These are phyloP conservation scores for Parnassius orleans DNA, from an alignment of 2,888 invertebrate species.

Conservation along the genomic window DNA sequence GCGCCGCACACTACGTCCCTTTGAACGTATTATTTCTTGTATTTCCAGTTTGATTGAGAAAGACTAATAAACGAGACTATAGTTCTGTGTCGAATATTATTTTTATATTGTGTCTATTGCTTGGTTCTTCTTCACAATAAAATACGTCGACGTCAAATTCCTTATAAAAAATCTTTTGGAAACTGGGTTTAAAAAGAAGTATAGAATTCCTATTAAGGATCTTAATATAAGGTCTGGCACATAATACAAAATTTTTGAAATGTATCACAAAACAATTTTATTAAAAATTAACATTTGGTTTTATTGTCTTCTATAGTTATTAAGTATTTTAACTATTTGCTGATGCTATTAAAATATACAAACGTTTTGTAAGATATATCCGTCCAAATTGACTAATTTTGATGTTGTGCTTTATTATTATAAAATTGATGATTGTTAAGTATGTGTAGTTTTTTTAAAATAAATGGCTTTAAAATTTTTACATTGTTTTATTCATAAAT, in stretches of 20 bases:
- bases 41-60: neutral
- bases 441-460: conserved; percentile 23
- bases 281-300: no score
- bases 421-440: conserved; percentile 27
- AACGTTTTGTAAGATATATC: conserved; percentile 35
- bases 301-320: conserved; percentile 16
- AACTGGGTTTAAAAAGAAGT: no score
- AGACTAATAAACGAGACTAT: no score
- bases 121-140: no score
- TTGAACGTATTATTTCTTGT: conserved; percentile 49
- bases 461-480: conserved; percentile 5
- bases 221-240: no score
- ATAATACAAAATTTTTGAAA: no score
- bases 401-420: conserved; percentile 53
- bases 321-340: conserved; percentile 7
- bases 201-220: no score
- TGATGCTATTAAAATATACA: neutral
- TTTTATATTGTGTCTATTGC: neutral
- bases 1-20: conserved; percentile 95
- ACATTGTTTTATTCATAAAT: conserved; percentile 32
- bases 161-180: no score
- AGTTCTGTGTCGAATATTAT: neutral
- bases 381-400: conserved; percentile 75
- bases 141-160: no score
- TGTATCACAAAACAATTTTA: no score